phyloP scores from a whole-genome alignment of 2,113 vertebrate species.

The Phrynocephalus versicolor region DNA sequence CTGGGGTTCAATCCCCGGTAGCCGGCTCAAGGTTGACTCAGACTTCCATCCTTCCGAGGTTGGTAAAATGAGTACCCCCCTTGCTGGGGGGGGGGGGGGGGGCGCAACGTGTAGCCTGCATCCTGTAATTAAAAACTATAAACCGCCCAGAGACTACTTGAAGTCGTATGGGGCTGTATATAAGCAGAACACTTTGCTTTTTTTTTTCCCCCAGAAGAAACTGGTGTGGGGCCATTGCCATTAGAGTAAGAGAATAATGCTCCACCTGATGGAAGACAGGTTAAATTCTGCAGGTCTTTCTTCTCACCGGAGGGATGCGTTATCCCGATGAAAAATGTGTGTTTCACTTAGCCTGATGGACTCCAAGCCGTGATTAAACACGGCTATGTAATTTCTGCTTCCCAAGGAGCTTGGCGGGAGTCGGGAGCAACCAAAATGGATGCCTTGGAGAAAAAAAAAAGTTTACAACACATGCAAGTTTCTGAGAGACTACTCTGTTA shows the following conservation, averaged over 20 bases:
- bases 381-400: not conserved
- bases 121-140: too few species aligned
- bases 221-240: not conserved
- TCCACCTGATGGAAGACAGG: not conserved
- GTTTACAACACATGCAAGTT: not conserved
- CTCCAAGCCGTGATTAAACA: not conserved
- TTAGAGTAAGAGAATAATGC: not conserved
- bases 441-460: not conserved
- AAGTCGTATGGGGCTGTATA: too few species aligned
- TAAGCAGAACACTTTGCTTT: too few species aligned
- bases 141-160: too few species aligned
- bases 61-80: too few species aligned
- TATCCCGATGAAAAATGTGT: not conserved
- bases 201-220: not conserved
- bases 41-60: too few species aligned
- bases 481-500: conserved; percentile 39
- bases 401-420: not conserved
- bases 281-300: not conserved
- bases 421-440: not conserved
- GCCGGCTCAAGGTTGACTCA: too few species aligned
- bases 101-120: too few species aligned
- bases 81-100: too few species aligned
- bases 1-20: too few species aligned
- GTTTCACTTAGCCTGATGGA: not conserved
- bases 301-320: not conserved